Percentiles rank a stretch among this genome's conserved stretches.
These are phyloP conservation scores for Macrostomum lignano DNA, from an alignment of 1,140 invertebrate genomes.

Conservation along the genomic window DNA sequence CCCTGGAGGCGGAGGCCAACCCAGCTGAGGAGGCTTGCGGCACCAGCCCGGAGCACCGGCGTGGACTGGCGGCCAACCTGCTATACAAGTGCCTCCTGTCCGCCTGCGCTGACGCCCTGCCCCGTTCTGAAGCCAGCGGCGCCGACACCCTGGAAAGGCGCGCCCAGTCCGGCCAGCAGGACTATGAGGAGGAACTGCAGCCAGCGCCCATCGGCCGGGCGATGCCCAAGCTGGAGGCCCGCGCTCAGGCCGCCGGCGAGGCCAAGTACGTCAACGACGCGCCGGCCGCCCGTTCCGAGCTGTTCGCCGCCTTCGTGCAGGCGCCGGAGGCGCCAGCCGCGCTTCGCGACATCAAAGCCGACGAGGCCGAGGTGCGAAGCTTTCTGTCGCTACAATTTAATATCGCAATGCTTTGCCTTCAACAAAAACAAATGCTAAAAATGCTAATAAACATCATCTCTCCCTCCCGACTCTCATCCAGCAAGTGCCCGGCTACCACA, in stretches of 20 bases:
- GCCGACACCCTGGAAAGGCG: constrained; percentile 10
- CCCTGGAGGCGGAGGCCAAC: too few species aligned
- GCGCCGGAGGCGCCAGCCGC: constrained; percentile 20
- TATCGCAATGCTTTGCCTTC: too few species aligned
- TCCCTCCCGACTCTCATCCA: too few species aligned
- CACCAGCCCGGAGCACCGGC: constrained; percentile 35
- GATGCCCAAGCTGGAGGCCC: constrained; percentile 42
- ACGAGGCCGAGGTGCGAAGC: constrained; percentile 13
- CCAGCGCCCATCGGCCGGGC: constrained; percentile 49
- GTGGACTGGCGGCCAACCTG: constrained; percentile 35
- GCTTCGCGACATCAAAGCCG: constrained; percentile 12
- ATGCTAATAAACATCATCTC: too few species aligned
- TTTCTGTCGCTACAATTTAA: too few species aligned
- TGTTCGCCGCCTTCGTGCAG: constrained; percentile 26
- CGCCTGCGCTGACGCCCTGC: not conserved
- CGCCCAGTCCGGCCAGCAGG: constrained; percentile 34
- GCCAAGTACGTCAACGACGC: constrained; percentile 30
- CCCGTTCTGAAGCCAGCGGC: not conserved
- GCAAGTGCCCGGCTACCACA: too few species aligned
- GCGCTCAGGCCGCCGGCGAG: constrained; percentile 34
- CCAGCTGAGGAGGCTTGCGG: too few species aligned
- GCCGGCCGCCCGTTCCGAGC: constrained; percentile 15
- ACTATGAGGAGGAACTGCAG: constrained; percentile 40
- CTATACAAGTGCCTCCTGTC: constrained; percentile 36
- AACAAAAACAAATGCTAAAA: too few species aligned